These are phyloP conservation scores for Huso huso DNA, from an alignment of 2,797 vertebrate species.

Conservation along the genomic window DNA sequence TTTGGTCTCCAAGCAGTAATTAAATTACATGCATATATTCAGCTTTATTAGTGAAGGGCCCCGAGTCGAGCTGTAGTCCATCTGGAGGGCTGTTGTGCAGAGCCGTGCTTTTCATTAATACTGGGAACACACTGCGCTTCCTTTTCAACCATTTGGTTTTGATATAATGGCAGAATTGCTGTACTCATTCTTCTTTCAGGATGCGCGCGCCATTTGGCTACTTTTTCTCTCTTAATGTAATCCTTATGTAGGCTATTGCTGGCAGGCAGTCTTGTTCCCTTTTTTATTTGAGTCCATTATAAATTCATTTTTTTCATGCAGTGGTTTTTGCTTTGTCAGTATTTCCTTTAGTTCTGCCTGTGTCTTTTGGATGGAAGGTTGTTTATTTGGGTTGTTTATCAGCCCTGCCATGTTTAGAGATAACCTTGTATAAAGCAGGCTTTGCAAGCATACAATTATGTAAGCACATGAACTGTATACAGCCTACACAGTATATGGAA, in stretches of 20 bases:
- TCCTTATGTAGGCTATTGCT: conserved; percentile 3
- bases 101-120: conserved; percentile 6
- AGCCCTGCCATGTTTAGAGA: too few relatives aligned
- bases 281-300: not conserved
- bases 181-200: conserved; percentile 2
- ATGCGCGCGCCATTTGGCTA: not conserved
- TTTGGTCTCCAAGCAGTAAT: too few relatives aligned
- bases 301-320: not conserved
- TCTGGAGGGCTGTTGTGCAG: not conserved
- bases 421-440: too few relatives aligned
- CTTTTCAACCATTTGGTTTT: not conserved
- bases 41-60: too few relatives aligned
- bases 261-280: not conserved
- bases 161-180: not conserved
- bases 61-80: too few relatives aligned
- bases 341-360: not conserved
- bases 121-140: not conserved
- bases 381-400: too few relatives aligned
- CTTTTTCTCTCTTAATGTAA: not conserved
- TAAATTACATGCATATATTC: too few relatives aligned
- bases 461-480: too few relatives aligned
- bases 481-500: too few relatives aligned
- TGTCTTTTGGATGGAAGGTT: not conserved
- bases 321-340: not conserved
- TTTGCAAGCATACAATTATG: too few relatives aligned